Evolutionary conservation across 2,113 vertebrate species (phyloP).

Genomic region (Morphnarchus princeps): DNA sequence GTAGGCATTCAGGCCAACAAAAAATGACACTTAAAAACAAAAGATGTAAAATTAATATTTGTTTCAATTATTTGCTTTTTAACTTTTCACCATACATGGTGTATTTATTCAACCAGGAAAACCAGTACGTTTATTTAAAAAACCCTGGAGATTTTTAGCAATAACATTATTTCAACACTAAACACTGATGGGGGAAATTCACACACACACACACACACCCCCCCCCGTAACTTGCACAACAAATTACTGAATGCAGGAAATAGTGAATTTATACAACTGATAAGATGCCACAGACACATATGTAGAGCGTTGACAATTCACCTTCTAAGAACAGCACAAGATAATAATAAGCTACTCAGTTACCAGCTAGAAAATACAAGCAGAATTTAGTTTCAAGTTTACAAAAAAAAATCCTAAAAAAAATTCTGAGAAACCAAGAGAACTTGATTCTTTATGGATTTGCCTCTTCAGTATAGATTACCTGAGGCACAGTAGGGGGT

Average conservation of each 20-base stretch:
- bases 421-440: rapidly evolving
- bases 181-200: neutral
- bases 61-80: neutral
- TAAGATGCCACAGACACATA: neutral
- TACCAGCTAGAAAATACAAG: neutral
- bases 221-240: rapidly evolving
- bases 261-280: neutral
- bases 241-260: neutral
- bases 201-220: neutral
- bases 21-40: neutral
- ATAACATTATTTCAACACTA: neutral
- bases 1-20: neutral
- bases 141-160: neutral
- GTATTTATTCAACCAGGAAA: neutral
- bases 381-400: neutral
- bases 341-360: neutral
- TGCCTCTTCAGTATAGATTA: neutral
- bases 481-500: neutral
- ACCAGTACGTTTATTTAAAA: neutral
- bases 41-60: neutral
- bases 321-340: neutral
- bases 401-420: neutral
- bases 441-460: neutral
- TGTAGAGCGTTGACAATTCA: neutral
- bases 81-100: neutral